Conservation (phyloP, 2,888 invertebrate genomes). For the Rutpela maculata region DNA sequence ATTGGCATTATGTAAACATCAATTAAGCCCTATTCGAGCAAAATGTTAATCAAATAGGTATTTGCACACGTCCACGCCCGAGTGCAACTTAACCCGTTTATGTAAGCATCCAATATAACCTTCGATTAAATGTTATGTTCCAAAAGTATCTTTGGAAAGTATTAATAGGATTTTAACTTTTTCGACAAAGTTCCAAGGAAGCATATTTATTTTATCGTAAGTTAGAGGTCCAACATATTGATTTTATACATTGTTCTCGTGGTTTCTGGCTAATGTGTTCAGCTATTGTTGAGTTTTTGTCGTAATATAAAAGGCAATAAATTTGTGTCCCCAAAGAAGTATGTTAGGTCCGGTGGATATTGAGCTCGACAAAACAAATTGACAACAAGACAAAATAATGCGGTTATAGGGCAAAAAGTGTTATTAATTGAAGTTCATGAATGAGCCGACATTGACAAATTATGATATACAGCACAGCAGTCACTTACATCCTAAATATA, state of each 20-base stretch:
- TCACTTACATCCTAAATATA: conserved; percentile 28
- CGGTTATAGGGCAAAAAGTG: conserved; percentile 48
- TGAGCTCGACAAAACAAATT: conserved; percentile 40
- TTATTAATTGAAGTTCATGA: conserved; percentile 50
- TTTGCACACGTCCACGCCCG: no score
- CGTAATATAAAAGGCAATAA: conserved; percentile 33
- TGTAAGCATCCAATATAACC: neutral
- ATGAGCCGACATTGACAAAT: conserved; percentile 50
- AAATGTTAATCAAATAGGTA: no score
- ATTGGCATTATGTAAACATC: no score
- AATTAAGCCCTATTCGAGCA: no score
- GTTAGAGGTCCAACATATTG: conserved; percentile 13
- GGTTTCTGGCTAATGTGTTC: conserved; percentile 29
- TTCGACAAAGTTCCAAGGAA: neutral
- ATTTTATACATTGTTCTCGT: conserved; percentile 11
- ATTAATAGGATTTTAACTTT: conserved; percentile 3
- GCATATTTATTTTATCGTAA: neutral
- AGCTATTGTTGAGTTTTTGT: conserved; percentile 36
- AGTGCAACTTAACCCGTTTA: no score
- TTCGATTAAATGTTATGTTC: neutral
- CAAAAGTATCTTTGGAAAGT: neutral
- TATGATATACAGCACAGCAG: conserved; percentile 39
- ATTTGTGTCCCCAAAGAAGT: conserved; percentile 30
- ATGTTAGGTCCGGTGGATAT: conserved; percentile 37
- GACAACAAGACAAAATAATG: conserved; percentile 41